These are phyloP conservation scores for Dryomyza anilis DNA, from an alignment of 2,888 invertebrate species.

Conservation along the genomic window DNA sequence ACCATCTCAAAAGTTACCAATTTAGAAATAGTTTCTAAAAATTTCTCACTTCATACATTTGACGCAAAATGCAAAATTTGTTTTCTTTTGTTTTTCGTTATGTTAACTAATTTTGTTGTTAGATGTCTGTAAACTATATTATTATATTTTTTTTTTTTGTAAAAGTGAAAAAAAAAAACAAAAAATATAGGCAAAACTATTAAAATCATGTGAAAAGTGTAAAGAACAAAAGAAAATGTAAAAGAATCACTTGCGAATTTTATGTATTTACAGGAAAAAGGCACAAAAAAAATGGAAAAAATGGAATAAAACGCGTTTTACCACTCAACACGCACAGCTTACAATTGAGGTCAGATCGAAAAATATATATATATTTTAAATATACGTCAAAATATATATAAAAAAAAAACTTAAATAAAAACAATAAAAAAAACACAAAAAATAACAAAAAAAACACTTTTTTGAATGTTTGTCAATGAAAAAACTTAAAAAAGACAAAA, in stretches of 20 bases:
- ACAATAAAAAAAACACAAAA: not conserved
- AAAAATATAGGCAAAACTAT: slow-evolving; percentile 7
- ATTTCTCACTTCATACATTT: slow-evolving; percentile 18
- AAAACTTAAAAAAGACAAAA: too few species aligned
- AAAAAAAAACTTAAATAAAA: not conserved
- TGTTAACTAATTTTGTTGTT: slow-evolving; percentile 6
- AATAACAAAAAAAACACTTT: not conserved
- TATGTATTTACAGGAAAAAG: slow-evolving; percentile 22
- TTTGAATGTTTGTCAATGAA: not conserved
- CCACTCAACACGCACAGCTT: slow-evolving; percentile 42
- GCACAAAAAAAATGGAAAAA: slow-evolving; percentile 20
- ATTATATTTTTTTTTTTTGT: not conserved
- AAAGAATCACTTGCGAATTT: slow-evolving; percentile 9
- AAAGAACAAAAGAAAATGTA: slow-evolving; percentile 8
- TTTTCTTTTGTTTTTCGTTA: slow-evolving; percentile 23
- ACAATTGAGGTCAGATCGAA: slow-evolving; percentile 3
- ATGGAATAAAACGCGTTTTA: slow-evolving; percentile 25
- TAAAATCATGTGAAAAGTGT: slow-evolving; percentile 24
- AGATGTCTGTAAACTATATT: slow-evolving; percentile 8
- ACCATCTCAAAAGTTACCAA: slow-evolving; percentile 94
- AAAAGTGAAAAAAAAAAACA: slow-evolving; percentile 2
- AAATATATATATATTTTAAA: not conserved
- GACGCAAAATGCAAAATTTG: not conserved
- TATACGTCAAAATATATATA: not conserved
- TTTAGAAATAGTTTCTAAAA: slow-evolving; percentile 56